Evolutionary conservation across 1,140 invertebrate genomes (phyloP).

Genomic region (Megalopta genalis): DNA sequence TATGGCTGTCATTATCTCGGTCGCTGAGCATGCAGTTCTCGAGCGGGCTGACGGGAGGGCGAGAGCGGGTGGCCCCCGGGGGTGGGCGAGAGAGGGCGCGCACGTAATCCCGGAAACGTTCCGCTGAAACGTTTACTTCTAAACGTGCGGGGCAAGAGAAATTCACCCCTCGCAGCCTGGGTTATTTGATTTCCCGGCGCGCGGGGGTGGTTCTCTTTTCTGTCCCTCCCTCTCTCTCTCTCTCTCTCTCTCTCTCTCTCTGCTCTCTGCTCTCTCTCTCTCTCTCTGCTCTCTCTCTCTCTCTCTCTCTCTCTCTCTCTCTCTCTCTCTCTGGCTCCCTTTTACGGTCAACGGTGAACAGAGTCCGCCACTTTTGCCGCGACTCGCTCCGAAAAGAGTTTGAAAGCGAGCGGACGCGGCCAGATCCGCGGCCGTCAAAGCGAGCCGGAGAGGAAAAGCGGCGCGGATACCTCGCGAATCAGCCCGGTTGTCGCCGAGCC

Average conservation of each 20-base stretch:
- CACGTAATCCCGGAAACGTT: constrained; percentile 35
- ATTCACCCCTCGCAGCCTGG: constrained; percentile 1
- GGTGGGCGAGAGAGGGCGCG: constrained; percentile 20
- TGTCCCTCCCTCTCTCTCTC: too few relatives aligned
- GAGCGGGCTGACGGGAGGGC: constrained; percentile 7
- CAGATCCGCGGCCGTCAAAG: neutral
- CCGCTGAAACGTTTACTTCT: constrained; percentile 44
- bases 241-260: too few relatives aligned
- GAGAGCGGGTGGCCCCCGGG: neutral
- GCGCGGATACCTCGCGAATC: too few relatives aligned
- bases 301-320: too few relatives aligned
- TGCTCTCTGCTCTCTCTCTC: neutral
- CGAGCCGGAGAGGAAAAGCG: neutral
- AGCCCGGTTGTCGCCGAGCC: too few relatives aligned
- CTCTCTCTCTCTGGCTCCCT: too few relatives aligned
- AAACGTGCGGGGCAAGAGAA: constrained; percentile 38
- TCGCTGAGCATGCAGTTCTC: constrained; percentile 50
- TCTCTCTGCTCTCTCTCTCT: too few relatives aligned
- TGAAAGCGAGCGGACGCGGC: too few relatives aligned
- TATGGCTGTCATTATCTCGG: constrained; percentile 53
- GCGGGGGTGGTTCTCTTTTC: neutral
- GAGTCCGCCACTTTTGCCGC: too few relatives aligned
- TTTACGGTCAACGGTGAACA: too few relatives aligned
- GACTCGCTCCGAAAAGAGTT: too few relatives aligned
- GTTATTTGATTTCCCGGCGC: constrained; percentile 27